Evolutionary conservation across 35 echinoderm and acorn worm genomes (phyloP).

Genomic region (Ophiothrix spiculata): DNA sequence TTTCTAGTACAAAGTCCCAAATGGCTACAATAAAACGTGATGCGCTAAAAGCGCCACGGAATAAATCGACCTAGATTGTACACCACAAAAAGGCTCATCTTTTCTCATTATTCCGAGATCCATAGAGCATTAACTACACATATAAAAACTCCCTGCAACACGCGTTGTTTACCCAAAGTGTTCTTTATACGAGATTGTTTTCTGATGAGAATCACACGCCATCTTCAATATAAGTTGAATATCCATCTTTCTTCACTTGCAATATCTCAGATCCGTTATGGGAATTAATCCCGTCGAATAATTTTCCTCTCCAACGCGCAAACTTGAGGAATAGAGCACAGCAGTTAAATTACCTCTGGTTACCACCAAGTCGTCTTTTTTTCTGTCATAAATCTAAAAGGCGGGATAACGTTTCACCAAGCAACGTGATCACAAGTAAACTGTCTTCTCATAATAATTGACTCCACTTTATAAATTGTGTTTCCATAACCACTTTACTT

Average conservation of each 20-base stretch:
- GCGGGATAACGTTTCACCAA: not conserved
- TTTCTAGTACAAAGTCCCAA: not conserved
- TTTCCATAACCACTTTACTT: not conserved
- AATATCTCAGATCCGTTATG: not conserved
- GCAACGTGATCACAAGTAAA: not conserved
- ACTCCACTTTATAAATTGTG: not conserved
- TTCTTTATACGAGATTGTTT: not conserved
- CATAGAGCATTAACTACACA: not conserved
- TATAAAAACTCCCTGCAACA: not conserved
- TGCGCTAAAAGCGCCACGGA: not conserved
- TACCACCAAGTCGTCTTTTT: not conserved
- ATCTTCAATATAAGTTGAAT: not conserved
- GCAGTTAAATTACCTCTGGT: not conserved
- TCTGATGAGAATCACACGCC: not conserved
- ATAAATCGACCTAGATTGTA: not conserved
- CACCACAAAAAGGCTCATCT: not conserved
- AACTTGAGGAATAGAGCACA: not conserved
- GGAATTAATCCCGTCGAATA: not conserved
- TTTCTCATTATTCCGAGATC: not conserved
- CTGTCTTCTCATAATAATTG: not conserved
- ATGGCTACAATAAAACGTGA: not conserved
- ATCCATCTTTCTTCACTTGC: not conserved
- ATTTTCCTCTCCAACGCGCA: not conserved
- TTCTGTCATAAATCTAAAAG: not conserved
- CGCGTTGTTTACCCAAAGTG: not conserved